Conservation (phyloP, 2,113 vertebrate genomes). For the Dissostichus mawsoni region DNA sequence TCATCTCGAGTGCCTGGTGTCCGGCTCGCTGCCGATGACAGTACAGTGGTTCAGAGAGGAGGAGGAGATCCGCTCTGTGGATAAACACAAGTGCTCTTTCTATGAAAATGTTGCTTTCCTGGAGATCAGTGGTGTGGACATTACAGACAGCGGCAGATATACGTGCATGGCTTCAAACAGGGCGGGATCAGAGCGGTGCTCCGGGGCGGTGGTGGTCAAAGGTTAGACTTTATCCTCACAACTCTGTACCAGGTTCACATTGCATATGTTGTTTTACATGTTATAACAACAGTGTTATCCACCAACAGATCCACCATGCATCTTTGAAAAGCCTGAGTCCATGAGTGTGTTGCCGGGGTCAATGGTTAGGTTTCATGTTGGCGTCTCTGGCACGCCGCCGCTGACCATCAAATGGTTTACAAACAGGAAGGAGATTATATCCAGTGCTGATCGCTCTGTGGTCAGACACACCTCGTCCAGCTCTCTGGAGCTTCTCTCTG, state of each 20-base stretch:
- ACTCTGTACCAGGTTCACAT: not conserved
- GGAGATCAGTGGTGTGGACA: conserved; percentile 90
- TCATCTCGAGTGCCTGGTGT: conserved; percentile 92
- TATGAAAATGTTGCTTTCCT: conserved; percentile 93
- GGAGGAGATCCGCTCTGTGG: conserved; percentile 87
- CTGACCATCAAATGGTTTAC: conserved; percentile 96
- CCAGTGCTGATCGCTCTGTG: conserved; percentile 87
- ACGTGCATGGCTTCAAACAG: conserved; percentile 90
- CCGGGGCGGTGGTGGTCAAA: conserved; percentile 90
- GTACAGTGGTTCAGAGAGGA: conserved; percentile 93
- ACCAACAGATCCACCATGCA: conserved; percentile 89
- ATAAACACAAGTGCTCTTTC: conserved; percentile 92
- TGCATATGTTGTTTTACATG: not conserved
- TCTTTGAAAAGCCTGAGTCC: conserved; percentile 92
- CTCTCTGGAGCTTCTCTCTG: conserved; percentile 91
- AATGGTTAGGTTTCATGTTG: conserved; percentile 90
- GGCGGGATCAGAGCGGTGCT: conserved; percentile 90
- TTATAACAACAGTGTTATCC: not conserved
- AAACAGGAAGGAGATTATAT: conserved; percentile 90
- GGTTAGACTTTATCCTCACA: conserved; percentile 78
- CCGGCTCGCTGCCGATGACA: conserved; percentile 92
- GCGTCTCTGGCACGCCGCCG: conserved; percentile 91
- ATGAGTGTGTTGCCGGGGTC: conserved; percentile 90
- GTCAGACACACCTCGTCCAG: conserved; percentile 91
- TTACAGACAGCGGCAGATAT: conserved; percentile 88